Percentiles rank a stretch among this genome's conserved stretches.
Conservation (phyloP, 2,888 invertebrate species). For the Sialis lutaria region DNA sequence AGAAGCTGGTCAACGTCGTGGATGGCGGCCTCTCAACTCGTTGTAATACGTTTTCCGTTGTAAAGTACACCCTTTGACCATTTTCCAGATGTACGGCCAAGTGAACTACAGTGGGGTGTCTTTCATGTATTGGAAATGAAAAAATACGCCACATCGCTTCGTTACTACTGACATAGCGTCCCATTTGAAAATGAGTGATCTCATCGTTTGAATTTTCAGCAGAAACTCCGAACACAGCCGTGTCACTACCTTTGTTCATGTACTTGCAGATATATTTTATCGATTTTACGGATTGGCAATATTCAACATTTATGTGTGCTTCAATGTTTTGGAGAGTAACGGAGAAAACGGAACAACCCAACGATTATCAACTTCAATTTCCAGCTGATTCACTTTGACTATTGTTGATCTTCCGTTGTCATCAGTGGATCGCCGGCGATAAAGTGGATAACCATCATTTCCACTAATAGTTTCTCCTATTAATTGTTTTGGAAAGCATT, state of each 20-base stretch:
- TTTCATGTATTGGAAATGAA: constrained; percentile 14
- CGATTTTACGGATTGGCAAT: constrained; percentile 17
- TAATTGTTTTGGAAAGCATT: constrained; percentile 10
- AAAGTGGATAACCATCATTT: constrained; percentile 10
- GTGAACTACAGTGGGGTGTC: constrained; percentile 14
- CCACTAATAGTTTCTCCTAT: constrained; percentile 11
- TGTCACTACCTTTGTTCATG: too few relatives aligned
- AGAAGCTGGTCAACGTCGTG: constrained; percentile 11
- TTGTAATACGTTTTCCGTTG: constrained; percentile 5
- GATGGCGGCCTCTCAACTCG: constrained; percentile 7
- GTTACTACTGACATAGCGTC: constrained; percentile 15
- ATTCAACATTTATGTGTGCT: constrained; percentile 23
- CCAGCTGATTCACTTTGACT: constrained; percentile 10
- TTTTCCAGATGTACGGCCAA: constrained; percentile 8
- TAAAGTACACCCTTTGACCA: constrained; percentile 3
- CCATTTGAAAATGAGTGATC: constrained; percentile 13
- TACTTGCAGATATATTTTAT: constrained; percentile 21
- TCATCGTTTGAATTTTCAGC: constrained; percentile 13
- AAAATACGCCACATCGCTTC: constrained; percentile 15
- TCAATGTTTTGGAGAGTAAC: constrained; percentile 15
- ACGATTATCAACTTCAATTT: constrained; percentile 15
- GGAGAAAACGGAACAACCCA: constrained; percentile 21
- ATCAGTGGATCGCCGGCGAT: constrained; percentile 11
- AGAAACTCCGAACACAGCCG: constrained; percentile 17
- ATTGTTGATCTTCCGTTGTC: constrained; percentile 11